A percentile compares a stretch with the other conserved stretches of the same genome.
Conservation (phyloP, 2,113 vertebrate genomes). For the Smithornis capensis region DNA sequence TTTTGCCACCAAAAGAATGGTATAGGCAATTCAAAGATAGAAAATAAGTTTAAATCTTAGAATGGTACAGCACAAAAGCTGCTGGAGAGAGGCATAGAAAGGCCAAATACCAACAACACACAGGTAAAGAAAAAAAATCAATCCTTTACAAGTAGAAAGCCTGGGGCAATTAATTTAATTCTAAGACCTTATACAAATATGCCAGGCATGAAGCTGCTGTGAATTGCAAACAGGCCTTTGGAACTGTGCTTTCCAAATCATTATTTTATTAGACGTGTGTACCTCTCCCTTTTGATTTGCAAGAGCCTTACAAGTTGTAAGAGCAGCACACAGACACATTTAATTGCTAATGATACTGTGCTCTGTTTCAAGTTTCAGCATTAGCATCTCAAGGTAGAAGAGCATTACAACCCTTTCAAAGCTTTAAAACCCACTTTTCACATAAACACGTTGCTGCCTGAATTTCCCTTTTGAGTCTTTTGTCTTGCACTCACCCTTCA, state of each 20-base stretch:
- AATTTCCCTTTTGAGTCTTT: neutral
- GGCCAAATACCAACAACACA: neutral
- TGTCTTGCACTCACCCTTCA: neutral
- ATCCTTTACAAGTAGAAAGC: neutral
- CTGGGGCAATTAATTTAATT: neutral
- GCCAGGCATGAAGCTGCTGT: neutral
- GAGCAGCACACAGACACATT: neutral
- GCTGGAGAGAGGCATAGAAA: neutral
- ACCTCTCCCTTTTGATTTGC: constrained; percentile 29
- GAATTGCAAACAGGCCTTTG: constrained; percentile 32
- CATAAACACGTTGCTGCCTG: neutral
- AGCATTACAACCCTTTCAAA: constrained; percentile 32
- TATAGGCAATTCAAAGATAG: neutral
- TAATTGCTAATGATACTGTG: constrained; percentile 51
- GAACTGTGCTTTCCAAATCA: constrained; percentile 26
- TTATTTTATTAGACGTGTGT: constrained; percentile 23
- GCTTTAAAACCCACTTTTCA: constrained; percentile 19
- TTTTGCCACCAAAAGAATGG: neutral
- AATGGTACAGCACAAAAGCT: neutral
- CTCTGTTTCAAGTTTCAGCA: constrained; percentile 34
- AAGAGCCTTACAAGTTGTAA: constrained; percentile 23
- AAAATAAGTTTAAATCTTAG: neutral
- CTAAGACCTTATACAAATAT: constrained; percentile 17
- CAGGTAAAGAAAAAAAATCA: neutral
- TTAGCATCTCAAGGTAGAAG: constrained; percentile 40